Conservation (phyloP, 2,797 vertebrate species). For the Hipposideros larvatus region DNA sequence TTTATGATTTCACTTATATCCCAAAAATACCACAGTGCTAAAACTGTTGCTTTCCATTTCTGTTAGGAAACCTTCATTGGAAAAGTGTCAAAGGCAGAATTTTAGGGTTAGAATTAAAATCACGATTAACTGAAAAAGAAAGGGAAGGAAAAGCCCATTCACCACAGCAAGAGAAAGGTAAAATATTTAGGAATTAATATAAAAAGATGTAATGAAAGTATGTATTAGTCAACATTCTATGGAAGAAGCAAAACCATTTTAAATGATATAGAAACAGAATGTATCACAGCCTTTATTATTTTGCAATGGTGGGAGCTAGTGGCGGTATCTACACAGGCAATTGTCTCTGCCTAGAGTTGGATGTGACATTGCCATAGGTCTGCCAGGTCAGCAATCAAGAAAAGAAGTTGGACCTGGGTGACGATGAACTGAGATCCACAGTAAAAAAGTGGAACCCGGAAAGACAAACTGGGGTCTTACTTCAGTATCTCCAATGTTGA, state of each 20-base stretch:
- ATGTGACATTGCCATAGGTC: not conserved
- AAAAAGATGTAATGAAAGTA: not conserved
- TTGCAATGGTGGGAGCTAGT: not conserved
- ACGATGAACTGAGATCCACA: not conserved
- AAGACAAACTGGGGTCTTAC: not conserved
- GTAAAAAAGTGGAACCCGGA: not conserved
- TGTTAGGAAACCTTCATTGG: not conserved
- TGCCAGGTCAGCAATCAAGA: not conserved
- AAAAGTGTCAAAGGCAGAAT: slow-evolving; percentile 1
- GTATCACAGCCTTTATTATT: not conserved
- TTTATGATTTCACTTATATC: not conserved
- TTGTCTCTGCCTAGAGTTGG: fast-evolving
- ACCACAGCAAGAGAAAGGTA: not conserved
- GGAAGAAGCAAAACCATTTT: not conserved
- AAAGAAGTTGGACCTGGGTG: not conserved
- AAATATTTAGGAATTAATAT: not conserved
- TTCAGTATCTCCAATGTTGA: not conserved
- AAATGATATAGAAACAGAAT: not conserved
- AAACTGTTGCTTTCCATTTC: not conserved
- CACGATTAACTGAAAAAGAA: not conserved
- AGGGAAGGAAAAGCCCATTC: not conserved
- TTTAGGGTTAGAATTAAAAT: slow-evolving; percentile 31
- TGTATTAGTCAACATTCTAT: not conserved
- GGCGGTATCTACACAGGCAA: not conserved
- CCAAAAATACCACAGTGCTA: not conserved